Conservation (phyloP, 53 echinoderm and acorn worm species). For the Pentamera pediparva region DNA sequence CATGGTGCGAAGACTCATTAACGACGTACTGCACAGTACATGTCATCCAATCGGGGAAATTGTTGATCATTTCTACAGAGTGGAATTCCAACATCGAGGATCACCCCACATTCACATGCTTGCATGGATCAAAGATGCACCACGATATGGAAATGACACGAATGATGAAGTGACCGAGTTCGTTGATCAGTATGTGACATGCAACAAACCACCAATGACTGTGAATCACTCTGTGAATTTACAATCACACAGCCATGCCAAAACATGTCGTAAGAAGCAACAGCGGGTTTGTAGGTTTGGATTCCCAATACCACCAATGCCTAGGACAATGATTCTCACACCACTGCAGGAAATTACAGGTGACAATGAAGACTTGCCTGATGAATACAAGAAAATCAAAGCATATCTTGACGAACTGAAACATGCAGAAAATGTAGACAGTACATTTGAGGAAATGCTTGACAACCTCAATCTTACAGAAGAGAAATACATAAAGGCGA, state of each 20-base stretch:
- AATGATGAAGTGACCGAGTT: background rate
- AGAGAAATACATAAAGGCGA: slow-evolving; percentile 13
- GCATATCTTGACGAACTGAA: background rate
- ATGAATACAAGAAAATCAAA: background rate
- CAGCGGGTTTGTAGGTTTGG: slow-evolving; percentile 22
- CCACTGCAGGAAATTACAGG: background rate
- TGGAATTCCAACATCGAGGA: slow-evolving; percentile 35
- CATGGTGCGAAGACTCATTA: slow-evolving; percentile 17
- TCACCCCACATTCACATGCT: slow-evolving; percentile 13
- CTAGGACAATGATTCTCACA: slow-evolving; percentile 9
- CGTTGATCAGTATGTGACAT: slow-evolving; percentile 5
- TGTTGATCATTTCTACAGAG: slow-evolving; percentile 30
- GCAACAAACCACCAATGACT: slow-evolving; percentile 1
- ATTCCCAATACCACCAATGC: slow-evolving; percentile 25
- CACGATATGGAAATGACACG: background rate
- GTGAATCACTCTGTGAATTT: background rate
- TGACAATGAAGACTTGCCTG: slow-evolving; percentile 2
- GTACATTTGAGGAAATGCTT: slow-evolving; percentile 15
- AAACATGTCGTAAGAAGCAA: slow-evolving; percentile 28
- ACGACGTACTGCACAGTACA: slow-evolving; percentile 8
- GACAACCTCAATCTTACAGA: background rate
- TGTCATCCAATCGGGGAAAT: slow-evolving; percentile 31
- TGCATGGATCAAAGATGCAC: background rate
- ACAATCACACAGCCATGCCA: slow-evolving; percentile 26
- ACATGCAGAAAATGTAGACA: background rate